A percentile compares a stretch with the other conserved stretches of the same genome.
phyloP scores from a whole-genome alignment of 2,888 invertebrate species.

The Drosophila demipolita region DNA sequence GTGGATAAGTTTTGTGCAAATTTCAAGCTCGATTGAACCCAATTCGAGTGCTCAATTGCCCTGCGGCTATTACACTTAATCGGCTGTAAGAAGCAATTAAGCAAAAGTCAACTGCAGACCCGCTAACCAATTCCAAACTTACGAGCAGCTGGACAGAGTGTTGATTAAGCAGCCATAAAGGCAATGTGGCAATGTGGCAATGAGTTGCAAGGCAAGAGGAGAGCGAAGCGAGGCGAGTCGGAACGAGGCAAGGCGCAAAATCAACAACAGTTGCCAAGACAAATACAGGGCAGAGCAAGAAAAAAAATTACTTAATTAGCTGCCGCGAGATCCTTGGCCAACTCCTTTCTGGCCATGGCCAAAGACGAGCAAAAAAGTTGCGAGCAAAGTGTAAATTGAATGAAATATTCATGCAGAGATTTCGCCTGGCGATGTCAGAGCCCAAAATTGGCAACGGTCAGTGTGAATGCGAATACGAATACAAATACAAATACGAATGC shows the following conservation, averaged over 20 bases:
- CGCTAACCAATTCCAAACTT: conserved; percentile 48
- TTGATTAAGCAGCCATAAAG: conserved; percentile 72
- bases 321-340: conserved; percentile 42
- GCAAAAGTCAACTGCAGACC: conserved; percentile 71
- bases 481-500: conserved; percentile 6
- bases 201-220: background rate
- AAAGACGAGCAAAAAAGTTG: conserved; percentile 32
- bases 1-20: conserved; percentile 42
- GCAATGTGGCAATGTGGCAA: conserved; percentile 39
- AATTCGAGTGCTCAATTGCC: conserved; percentile 47
- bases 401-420: conserved; percentile 82
- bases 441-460: conserved; percentile 70
- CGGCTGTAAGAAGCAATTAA: conserved; percentile 71
- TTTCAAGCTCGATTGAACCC: conserved; percentile 66
- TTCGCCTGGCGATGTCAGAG: conserved; percentile 44
- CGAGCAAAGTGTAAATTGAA: conserved; percentile 79
- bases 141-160: conserved; percentile 54
- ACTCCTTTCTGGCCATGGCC: conserved; percentile 18
- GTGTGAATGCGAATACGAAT: conserved; percentile 23
- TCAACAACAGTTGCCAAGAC: conserved; percentile 40
- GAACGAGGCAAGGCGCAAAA: conserved; percentile 27
- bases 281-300: conserved; percentile 20
- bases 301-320: conserved; percentile 81
- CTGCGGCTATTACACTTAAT: conserved; percentile 55
- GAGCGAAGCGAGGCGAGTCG: background rate